phyloP scores from a whole-genome alignment of 1,140 invertebrate species.

The Drosophila nasuta region DNA sequence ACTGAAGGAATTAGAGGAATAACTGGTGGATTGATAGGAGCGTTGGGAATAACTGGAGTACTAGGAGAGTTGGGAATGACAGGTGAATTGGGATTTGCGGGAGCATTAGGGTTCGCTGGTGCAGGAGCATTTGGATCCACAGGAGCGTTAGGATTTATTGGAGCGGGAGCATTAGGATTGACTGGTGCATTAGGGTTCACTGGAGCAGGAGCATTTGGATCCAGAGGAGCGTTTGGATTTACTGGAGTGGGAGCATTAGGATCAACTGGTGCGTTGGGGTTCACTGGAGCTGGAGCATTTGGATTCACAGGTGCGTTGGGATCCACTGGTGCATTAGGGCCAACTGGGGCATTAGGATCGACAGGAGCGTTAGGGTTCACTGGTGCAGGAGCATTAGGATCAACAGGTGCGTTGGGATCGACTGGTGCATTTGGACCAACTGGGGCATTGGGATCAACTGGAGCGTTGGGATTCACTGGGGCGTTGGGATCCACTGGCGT shows the following conservation, averaged over 20 bases:
- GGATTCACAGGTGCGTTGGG: conserved; percentile 22
- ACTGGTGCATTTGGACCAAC: too few species aligned
- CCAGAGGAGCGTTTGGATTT: conserved; percentile 14
- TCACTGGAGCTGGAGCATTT: conserved; percentile 18
- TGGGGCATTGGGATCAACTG: conserved; percentile 12
- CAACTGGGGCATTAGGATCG: conserved; percentile 5
- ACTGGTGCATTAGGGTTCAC: not conserved
- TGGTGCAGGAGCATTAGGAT: conserved; percentile 30
- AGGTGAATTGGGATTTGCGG: not conserved
- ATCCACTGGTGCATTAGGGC: conserved; percentile 18
- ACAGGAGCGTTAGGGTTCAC: conserved; percentile 27
- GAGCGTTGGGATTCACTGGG: conserved; percentile 11
- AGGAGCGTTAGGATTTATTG: conserved; percentile 15
- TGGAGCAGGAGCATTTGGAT: not conserved
- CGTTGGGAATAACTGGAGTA: conserved; percentile 7
- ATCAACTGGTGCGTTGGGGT: conserved; percentile 9
- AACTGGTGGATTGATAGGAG: conserved; percentile 17
- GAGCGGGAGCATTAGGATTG: not conserved
- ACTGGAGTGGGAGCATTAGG: conserved; percentile 26
- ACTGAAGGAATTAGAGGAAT: conserved; percentile 1
- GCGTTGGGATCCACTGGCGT: conserved; percentile 12
- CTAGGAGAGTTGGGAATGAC: conserved; percentile 23
- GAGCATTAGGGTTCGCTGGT: conserved; percentile 13
- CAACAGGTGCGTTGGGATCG: conserved; percentile 12
- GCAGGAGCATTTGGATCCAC: conserved; percentile 5